A percentile compares a stretch with the other conserved stretches of the same genome.
Evolutionary conservation across 2,888 invertebrate species (phyloP).

Genomic region (Catocala fraxini): DNA sequence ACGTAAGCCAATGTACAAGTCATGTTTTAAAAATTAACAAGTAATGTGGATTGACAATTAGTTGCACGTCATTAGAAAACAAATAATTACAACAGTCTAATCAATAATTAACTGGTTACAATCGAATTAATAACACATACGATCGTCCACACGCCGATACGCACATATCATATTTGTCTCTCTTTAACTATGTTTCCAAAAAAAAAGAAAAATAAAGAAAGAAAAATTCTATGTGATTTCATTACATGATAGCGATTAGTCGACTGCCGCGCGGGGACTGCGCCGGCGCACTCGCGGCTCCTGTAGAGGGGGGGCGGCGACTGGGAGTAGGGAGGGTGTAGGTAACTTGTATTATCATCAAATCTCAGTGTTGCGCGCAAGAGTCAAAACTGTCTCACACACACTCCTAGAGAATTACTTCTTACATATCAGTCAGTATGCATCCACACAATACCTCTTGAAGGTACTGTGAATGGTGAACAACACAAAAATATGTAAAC

Average conservation of each 20-base stretch:
- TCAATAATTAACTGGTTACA: slow-evolving; percentile 65
- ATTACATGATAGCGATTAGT: slow-evolving; percentile 81
- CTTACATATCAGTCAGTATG: slow-evolving; percentile 11
- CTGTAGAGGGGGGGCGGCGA: slow-evolving; percentile 70
- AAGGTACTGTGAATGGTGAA: too few species aligned
- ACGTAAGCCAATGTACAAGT: too few species aligned
- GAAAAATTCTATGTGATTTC: slow-evolving; percentile 81
- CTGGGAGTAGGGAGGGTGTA: slow-evolving; percentile 64
- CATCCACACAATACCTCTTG: too few species aligned
- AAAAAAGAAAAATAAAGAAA: slow-evolving; percentile 76
- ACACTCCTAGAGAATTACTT: slow-evolving; percentile 12
- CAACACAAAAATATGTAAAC: too few species aligned
- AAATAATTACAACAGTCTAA: slow-evolving; percentile 60
- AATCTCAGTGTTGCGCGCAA: slow-evolving; percentile 40
- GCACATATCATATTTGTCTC: slow-evolving; percentile 85
- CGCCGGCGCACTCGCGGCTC: slow-evolving; percentile 65
- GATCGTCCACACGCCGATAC: slow-evolving; percentile 84
- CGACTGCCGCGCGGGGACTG: slow-evolving; percentile 68
- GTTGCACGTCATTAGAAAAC: neutral
- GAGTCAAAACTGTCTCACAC: slow-evolving; percentile 37
- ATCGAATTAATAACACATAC: slow-evolving; percentile 79
- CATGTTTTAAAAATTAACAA: too few species aligned
- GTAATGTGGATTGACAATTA: too few species aligned
- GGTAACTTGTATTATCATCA: slow-evolving; percentile 66
- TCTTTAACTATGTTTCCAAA: slow-evolving; percentile 81